Conservation (phyloP, 53 echinoderm and acorn worm species). For the Luidia sarsii region DNA sequence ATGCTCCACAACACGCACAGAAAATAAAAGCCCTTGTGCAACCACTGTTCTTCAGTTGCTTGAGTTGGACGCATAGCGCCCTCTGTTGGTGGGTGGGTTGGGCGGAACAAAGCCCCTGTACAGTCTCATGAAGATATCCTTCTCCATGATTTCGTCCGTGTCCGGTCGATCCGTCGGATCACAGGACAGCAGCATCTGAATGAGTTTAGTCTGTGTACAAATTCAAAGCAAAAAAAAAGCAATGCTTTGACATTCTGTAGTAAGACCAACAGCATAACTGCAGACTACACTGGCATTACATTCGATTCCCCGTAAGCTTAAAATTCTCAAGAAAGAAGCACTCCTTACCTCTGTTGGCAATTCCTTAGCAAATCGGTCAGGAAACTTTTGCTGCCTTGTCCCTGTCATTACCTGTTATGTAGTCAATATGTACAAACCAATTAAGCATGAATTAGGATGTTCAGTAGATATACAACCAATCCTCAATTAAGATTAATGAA, state of each 20-base stretch:
- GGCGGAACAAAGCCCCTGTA: conserved; percentile 87
- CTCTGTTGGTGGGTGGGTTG: conserved; percentile 38
- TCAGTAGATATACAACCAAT: no score
- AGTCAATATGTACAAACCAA: no score
- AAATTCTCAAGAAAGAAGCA: no score
- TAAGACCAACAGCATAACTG: no score
- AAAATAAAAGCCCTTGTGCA: background rate
- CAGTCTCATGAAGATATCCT: conserved; percentile 55
- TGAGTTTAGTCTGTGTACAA: conserved; percentile 72
- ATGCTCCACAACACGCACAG: no score
- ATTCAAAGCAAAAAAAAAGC: background rate
- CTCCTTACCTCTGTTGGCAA: conserved; percentile 74
- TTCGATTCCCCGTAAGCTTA: no score
- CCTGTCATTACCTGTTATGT: conserved; percentile 77
- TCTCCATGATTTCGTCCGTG: conserved; percentile 72
- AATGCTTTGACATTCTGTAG: no score
- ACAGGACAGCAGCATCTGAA: conserved; percentile 77
- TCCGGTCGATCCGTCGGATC: conserved; percentile 76
- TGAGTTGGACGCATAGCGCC: conserved; percentile 71
- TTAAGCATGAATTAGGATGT: no score
- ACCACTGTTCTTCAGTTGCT: no score
- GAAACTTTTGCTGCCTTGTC: conserved; percentile 70
- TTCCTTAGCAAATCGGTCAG: conserved; percentile 76
- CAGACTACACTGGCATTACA: no score
- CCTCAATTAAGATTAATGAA: no score